Percentiles rank a stretch among this genome's conserved stretches.
Conservation (phyloP, 2,797 vertebrate genomes). For the Rhodeus uyekii region DNA sequence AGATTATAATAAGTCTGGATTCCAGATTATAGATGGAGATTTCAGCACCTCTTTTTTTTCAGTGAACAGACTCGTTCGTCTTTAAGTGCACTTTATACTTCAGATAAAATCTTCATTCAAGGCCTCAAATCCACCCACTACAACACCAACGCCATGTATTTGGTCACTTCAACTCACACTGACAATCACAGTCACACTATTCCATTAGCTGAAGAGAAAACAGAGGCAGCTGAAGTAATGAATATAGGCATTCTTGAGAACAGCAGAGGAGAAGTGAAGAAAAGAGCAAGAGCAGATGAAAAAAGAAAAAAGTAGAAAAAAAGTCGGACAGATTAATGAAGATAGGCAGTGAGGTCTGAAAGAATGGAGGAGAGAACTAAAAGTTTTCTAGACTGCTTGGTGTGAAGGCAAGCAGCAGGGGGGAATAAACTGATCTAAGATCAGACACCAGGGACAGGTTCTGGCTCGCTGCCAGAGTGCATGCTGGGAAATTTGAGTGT, state of each 20-base stretch:
- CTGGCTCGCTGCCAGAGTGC: slow-evolving; percentile 51
- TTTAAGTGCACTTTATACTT: neutral
- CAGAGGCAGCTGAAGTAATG: slow-evolving; percentile 64
- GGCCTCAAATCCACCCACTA: neutral
- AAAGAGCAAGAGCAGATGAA: neutral
- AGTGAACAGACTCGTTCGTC: neutral
- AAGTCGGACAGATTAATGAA: slow-evolving; percentile 40
- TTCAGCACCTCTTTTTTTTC: too few species aligned
- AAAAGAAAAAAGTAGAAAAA: slow-evolving; percentile 17
- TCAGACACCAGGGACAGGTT: slow-evolving; percentile 51
- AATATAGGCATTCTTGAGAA: slow-evolving; percentile 58
- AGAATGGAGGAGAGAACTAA: neutral
- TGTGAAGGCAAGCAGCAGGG: slow-evolving; percentile 4
- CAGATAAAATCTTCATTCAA: neutral
- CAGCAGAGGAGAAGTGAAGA: slow-evolving; percentile 26
- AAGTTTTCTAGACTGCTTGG: neutral
- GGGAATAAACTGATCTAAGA: slow-evolving; percentile 12
- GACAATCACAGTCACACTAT: neutral
- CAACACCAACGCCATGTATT: slow-evolving; percentile 11
- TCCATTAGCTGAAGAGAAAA: slow-evolving; percentile 48
- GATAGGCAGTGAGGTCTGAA: slow-evolving; percentile 23
- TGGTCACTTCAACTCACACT: slow-evolving; percentile 3
- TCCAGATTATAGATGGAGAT: neutral
- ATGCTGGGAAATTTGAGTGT: slow-evolving; percentile 50
- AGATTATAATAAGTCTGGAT: too few species aligned